These are phyloP conservation scores for Reticulitermes speratus DNA, from an alignment of 1,140 invertebrate genomes.

Conservation along the genomic window DNA sequence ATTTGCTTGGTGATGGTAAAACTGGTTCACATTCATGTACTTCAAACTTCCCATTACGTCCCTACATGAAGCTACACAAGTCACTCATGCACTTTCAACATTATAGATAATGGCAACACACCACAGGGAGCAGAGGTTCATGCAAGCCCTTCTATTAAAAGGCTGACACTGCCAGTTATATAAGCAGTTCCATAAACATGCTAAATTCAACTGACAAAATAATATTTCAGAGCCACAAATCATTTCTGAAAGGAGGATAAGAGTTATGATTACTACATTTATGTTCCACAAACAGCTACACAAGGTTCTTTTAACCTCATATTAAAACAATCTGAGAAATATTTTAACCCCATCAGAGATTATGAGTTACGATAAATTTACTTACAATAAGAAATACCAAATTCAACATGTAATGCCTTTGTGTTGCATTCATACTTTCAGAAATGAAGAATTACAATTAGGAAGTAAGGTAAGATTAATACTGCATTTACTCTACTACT, in stretches of 20 bases:
- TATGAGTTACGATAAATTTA: too few species aligned
- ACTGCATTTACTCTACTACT: not conserved
- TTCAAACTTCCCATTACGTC: not conserved
- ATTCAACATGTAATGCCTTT: not conserved
- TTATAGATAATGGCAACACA: too few species aligned
- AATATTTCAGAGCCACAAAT: not conserved
- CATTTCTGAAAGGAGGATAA: not conserved
- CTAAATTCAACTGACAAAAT: not conserved
- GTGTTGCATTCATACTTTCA: not conserved
- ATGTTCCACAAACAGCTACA: too few species aligned
- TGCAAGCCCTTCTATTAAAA: too few species aligned
- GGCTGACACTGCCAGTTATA: too few species aligned
- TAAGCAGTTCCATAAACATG: not conserved
- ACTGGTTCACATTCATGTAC: not conserved
- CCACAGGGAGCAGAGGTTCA: too few species aligned
- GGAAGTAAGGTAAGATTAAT: not conserved
- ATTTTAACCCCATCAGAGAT: too few species aligned
- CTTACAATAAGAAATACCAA: too few species aligned
- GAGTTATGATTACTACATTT: too few species aligned
- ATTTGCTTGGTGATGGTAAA: too few species aligned
- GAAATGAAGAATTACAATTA: not conserved
- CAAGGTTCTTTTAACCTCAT: too few species aligned
- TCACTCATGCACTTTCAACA: not conserved
- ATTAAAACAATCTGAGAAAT: too few species aligned
- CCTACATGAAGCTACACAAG: slow-evolving; percentile 1